phyloP scores from a whole-genome alignment of 2,888 invertebrate genomes.

The Trissoscelio sp. region DNA sequence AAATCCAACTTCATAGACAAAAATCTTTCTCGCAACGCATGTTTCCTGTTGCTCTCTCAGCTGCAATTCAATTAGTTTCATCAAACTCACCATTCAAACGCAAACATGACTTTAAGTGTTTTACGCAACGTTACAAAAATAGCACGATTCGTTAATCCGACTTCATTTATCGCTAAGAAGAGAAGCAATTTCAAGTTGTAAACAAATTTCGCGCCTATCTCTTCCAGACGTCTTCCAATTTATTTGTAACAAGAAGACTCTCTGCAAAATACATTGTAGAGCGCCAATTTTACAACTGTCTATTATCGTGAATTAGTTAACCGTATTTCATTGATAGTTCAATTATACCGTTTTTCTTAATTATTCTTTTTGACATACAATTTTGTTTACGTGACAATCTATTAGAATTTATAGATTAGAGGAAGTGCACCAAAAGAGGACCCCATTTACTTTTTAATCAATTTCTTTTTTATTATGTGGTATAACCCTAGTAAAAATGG shows the following conservation, averaged over 20 bases:
- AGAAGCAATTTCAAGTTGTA: constrained; percentile 22
- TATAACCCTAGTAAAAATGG: too few species aligned
- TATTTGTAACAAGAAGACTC: constrained; percentile 1
- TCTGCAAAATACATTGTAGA: constrained; percentile 3
- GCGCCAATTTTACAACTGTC: constrained; percentile 13
- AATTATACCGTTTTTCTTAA: not conserved
- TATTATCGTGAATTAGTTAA: constrained; percentile 1
- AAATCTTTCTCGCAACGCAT: constrained; percentile 13
- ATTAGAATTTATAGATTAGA: too few species aligned
- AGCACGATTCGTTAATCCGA: not conserved
- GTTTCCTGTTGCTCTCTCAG: not conserved
- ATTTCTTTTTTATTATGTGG: too few species aligned
- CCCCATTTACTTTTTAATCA: too few species aligned
- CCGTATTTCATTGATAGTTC: not conserved
- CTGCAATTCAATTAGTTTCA: constrained; percentile 24
- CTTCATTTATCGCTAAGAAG: constrained; percentile 24
- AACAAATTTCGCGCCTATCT: constrained; percentile 21
- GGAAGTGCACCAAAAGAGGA: too few species aligned
- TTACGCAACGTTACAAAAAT: constrained; percentile 11
- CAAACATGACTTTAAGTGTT: constrained; percentile 3
- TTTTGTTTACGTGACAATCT: too few species aligned
- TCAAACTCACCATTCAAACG: constrained; percentile 5
- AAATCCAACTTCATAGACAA: constrained; percentile 7
- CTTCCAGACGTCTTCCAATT: constrained; percentile 4
- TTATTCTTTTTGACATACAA: not conserved